Evolutionary conservation across 1,140 invertebrate species (phyloP).

Genomic region (Alviniconcha marisindica): DNA sequence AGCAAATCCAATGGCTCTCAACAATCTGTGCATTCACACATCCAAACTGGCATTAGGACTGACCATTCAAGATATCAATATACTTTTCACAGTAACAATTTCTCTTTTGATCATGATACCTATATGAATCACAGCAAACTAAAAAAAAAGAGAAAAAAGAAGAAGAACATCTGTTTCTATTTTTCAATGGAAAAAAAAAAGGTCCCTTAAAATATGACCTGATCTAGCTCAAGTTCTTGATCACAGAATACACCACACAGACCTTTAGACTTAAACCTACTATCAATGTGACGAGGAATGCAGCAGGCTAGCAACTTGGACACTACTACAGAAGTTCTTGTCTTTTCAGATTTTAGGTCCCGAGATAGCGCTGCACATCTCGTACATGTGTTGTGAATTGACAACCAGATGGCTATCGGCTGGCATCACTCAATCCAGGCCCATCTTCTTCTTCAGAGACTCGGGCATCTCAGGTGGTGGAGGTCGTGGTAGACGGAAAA

Average conservation of each 20-base stretch:
- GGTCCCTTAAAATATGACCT: too few relatives aligned
- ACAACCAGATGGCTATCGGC: neutral
- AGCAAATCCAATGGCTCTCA: neutral
- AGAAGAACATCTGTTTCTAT: too few relatives aligned
- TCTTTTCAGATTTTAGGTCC: neutral
- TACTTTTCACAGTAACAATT: too few relatives aligned
- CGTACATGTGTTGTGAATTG: neutral
- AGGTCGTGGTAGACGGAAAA: conserved; percentile 91
- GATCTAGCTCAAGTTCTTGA: too few relatives aligned
- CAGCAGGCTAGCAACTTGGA: neutral
- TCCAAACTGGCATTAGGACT: too few relatives aligned
- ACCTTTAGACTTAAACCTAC: neutral
- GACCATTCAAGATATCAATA: too few relatives aligned
- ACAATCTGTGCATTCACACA: neutral
- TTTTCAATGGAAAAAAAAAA: too few relatives aligned
- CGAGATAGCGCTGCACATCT: conserved; percentile 33
- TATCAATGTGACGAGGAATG: neutral
- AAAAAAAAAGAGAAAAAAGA: too few relatives aligned
- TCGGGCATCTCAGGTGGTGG: conserved; percentile 99
- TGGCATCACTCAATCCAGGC: conserved; percentile 43
- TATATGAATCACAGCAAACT: too few relatives aligned
- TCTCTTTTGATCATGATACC: too few relatives aligned
- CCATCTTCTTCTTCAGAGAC: conserved; percentile 82
- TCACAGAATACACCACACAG: neutral
- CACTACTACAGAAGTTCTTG: neutral